These are phyloP conservation scores for Electrona antarctica DNA, from an alignment of 2,113 vertebrate species.

Conservation along the genomic window DNA sequence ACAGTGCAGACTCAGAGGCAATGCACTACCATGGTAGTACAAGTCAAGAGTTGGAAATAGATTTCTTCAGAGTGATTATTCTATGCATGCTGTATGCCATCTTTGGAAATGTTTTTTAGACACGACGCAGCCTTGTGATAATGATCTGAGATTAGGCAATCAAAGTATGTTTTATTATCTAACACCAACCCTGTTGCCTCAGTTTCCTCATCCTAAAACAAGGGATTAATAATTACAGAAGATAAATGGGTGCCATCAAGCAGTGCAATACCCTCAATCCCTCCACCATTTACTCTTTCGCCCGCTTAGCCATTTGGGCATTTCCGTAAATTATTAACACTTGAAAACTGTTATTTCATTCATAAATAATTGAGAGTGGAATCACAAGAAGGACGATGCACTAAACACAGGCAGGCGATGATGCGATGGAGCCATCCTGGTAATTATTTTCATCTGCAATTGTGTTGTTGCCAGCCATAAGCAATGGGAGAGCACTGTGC, in stretches of 20 bases:
- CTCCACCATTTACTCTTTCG: conserved; percentile 76
- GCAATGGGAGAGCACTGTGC: conserved; percentile 30
- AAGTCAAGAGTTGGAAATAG: not conserved
- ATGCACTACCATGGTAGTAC: no score
- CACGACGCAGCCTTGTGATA: conserved; percentile 22
- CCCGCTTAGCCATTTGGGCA: conserved; percentile 70
- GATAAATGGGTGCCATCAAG: conserved; percentile 80
- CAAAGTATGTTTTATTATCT: conserved; percentile 24
- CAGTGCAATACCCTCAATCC: conserved; percentile 68
- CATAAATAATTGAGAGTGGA: conserved; percentile 84
- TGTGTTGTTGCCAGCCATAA: conserved; percentile 22
- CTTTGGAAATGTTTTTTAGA: not conserved
- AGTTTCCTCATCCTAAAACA: conserved; percentile 44
- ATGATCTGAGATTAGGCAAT: conserved; percentile 34
- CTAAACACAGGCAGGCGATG: conserved; percentile 42
- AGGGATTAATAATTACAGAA: conserved; percentile 69
- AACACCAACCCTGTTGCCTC: conserved; percentile 17
- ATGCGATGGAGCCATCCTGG: conserved; percentile 37
- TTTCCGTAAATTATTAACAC: conserved; percentile 84
- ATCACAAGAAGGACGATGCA: conserved; percentile 65
- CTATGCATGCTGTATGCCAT: not conserved
- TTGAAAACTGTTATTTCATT: conserved; percentile 81
- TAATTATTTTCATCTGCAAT: conserved; percentile 57
- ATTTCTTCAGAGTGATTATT: not conserved
- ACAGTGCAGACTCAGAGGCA: no score